Base-by-base conservation (phyloP, 2,888 invertebrate genomes). In the Argynnis bischoffii region DNA sequence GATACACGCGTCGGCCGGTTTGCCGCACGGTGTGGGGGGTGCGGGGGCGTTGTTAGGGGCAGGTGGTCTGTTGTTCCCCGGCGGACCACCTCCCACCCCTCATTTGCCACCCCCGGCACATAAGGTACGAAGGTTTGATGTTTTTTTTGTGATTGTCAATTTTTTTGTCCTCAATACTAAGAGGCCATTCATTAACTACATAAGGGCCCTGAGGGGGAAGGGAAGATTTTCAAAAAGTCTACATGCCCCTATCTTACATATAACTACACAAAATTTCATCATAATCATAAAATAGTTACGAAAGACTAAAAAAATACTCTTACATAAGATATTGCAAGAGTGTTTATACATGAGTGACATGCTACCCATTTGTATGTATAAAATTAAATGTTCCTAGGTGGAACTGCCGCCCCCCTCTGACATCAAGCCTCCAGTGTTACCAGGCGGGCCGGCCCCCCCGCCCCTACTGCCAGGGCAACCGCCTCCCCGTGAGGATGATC, bases 1-100 rank as follows among this genome's bases (percentile, higher is more conserved):
- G 94, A 97, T 97, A 92, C 97, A 97, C 89, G 97, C 97, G 76
- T 96, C 97, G 82, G 97, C 96, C 83, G 94, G 97, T 77, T 94
- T 91, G 69, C 85, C 89, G 55, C 89, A 90, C 73, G 92, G 90
- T 0, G 87, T 88, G 47, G 85, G 80, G 0, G 85, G 81, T 1
- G 86, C 83, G 57, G 96, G 95, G 73, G 94, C 93, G n/a, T 87
- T 94, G 78, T 89, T 94, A 70, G 92, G 94, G 8, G 90, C 89
- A 0, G 89, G 89, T 21, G 75, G 87, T 69, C 81, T 93, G 76
- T 94, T 94, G 92, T 85, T 88, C 72, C 88, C 87, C 1, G 88
- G 79, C 47, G 88, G 91, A 11, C 89, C 92, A 35, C 92, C 92
- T 64, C 93, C 94, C 6, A 92, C 94, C 31, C 94, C 94, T 46